A percentile compares a stretch with the other conserved stretches of the same genome.
Evolutionary conservation across 2,888 invertebrate species (phyloP).

Genomic region (Synergus umbraculus): DNA sequence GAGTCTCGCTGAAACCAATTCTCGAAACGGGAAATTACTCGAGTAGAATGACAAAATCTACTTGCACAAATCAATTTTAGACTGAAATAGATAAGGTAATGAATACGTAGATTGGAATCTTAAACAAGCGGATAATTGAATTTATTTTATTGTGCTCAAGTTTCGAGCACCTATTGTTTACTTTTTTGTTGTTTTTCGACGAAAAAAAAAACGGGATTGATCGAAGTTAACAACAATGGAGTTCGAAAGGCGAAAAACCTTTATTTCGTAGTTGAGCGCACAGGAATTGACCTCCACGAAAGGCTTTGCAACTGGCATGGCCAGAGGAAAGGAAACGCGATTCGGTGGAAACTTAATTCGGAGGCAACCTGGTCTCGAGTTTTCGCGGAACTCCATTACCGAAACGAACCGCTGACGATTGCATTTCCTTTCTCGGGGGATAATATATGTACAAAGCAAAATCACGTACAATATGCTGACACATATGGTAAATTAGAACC

Average conservation of each 20-base stretch:
- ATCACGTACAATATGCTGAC: constrained; percentile 41
- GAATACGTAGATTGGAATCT: neutral
- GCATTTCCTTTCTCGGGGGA: constrained; percentile 29
- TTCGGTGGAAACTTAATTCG: constrained; percentile 54
- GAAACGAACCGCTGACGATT: constrained; percentile 49
- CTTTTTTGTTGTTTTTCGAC: neutral
- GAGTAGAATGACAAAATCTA: neutral
- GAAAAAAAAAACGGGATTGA: neutral
- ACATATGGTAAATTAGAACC: constrained; percentile 24
- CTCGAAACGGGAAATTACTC: neutral
- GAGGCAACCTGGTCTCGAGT: constrained; percentile 54
- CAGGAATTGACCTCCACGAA: constrained; percentile 53
- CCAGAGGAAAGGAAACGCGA: constrained; percentile 45
- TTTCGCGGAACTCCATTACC: constrained; percentile 51
- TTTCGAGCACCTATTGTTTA: neutral
- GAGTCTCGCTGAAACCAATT: constrained; percentile 6
- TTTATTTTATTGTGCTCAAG: neutral
- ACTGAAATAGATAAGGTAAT: neutral
- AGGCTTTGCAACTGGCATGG: constrained; percentile 48
- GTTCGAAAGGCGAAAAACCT: constrained; percentile 28
- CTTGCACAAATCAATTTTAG: neutral
- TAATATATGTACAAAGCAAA: constrained; percentile 33
- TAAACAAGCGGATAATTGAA: neutral
- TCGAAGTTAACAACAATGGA: constrained; percentile 20
- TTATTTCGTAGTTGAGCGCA: constrained; percentile 48